phyloP scores from a whole-genome alignment of 2,888 invertebrate genomes.

The Exocentrus adspersus region DNA sequence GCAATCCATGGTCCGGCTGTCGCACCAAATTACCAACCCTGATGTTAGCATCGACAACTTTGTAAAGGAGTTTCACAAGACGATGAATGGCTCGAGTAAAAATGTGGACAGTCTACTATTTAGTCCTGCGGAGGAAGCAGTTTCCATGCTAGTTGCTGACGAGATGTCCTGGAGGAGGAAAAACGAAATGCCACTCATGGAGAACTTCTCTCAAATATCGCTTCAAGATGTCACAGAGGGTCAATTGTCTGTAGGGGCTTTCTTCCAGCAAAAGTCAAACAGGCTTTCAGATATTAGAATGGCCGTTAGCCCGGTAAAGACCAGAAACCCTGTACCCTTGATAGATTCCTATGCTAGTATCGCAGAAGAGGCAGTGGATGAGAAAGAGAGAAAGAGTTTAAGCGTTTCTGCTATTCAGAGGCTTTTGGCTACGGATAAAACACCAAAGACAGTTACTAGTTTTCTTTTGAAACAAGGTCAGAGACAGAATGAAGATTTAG shows the following conservation, averaged over 20 bases:
- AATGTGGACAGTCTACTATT: slow-evolving; percentile 47
- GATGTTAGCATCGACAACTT: slow-evolving; percentile 50
- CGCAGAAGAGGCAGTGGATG: slow-evolving; percentile 17
- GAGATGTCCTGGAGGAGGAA: slow-evolving; percentile 62
- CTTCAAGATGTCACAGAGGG: slow-evolving; percentile 19
- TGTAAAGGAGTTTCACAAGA: slow-evolving; percentile 47
- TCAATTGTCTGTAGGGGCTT: slow-evolving; percentile 62
- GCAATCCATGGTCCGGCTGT: slow-evolving; percentile 48
- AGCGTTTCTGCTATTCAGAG: slow-evolving; percentile 49
- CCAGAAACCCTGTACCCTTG: slow-evolving; percentile 49
- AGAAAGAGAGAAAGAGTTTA: slow-evolving; percentile 38
- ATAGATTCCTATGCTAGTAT: slow-evolving; percentile 44
- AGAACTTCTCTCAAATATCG: slow-evolving; percentile 31
- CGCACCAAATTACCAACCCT: slow-evolving; percentile 46
- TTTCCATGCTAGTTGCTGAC: slow-evolving; percentile 60
- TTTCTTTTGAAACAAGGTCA: slow-evolving; percentile 35
- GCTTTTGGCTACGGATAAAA: slow-evolving; percentile 42
- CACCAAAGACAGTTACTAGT: slow-evolving; percentile 45
- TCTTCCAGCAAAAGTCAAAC: slow-evolving; percentile 63
- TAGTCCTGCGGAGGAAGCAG: slow-evolving; percentile 58
- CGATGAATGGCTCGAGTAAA: slow-evolving; percentile 29
- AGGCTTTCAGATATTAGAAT: slow-evolving; percentile 55
- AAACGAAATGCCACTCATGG: slow-evolving; percentile 47
- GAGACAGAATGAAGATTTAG: slow-evolving; percentile 5
- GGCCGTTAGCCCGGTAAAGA: slow-evolving; percentile 50